Conservation (phyloP, 92 coral and sea anemone species). For the Epizoanthus fatuus region DNA sequence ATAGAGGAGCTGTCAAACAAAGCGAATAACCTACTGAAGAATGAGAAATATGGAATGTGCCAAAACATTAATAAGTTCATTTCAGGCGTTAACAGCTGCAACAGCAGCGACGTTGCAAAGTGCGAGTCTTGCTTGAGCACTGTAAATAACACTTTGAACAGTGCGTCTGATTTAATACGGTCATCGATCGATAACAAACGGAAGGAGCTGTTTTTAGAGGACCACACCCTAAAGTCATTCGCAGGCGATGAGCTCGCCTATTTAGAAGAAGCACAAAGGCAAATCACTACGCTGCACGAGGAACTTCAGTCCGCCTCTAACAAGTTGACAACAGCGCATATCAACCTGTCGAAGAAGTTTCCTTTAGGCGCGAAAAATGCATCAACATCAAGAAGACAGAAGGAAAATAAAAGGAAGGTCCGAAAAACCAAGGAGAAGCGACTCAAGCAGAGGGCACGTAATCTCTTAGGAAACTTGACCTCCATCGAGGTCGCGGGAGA, state of each 20-base stretch:
- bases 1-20: conserved; percentile 18
- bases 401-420: conserved; percentile 29
- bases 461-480: conserved; percentile 30
- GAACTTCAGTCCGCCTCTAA: conserved; percentile 54
- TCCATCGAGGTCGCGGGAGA: conserved; percentile 45
- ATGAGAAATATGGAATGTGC: not conserved
- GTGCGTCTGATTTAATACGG: conserved; percentile 6
- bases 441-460: conserved; percentile 37
- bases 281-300: conserved; percentile 36
- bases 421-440: conserved; percentile 6
- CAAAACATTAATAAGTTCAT: conserved; percentile 24
- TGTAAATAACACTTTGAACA: not conserved
- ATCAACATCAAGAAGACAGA: conserved; percentile 34
- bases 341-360: conserved; percentile 50
- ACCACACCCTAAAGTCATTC: not conserved
- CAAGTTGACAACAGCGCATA: conserved; percentile 56
- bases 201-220: conserved; percentile 16
- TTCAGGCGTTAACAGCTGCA: not conserved
- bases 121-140: not conserved
- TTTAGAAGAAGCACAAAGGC: conserved; percentile 30
- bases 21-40: not conserved
- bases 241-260: conserved; percentile 33
- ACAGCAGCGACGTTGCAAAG: conserved; percentile 5
- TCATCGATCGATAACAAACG: conserved; percentile 6
- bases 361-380: conserved; percentile 34